A percentile compares a stretch with the other conserved stretches of the same genome.
Conservation (phyloP, 2,888 invertebrate species). For the Ptychoptera contaminata region DNA sequence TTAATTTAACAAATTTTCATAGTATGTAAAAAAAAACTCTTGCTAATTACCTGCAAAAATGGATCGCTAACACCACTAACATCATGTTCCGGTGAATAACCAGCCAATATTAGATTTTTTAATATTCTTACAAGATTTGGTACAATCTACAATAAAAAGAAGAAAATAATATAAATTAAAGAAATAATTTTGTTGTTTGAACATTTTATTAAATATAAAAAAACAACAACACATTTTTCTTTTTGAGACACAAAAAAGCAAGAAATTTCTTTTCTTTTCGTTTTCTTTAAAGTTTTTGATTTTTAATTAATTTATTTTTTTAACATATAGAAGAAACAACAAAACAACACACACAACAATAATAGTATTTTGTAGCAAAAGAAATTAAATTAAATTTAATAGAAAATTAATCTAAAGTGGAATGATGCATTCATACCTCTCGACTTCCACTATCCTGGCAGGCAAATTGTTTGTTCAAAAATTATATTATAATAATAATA, state of each 20-base stretch:
- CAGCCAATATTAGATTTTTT: slow-evolving; percentile 95
- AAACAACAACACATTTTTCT: too few species aligned
- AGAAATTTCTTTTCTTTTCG: neutral
- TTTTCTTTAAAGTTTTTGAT: neutral
- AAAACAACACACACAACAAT: slow-evolving; percentile 1
- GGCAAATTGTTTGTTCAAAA: slow-evolving; percentile 14
- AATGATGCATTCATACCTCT: slow-evolving; percentile 41
- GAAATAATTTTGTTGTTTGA: too few species aligned
- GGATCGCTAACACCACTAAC: slow-evolving; percentile 99
- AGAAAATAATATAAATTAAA: slow-evolving; percentile 8
- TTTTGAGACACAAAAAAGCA: neutral
- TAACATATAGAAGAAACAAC: too few species aligned
- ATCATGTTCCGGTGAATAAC: slow-evolving; percentile 99
- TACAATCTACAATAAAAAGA: slow-evolving; percentile 61
- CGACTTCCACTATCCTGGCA: slow-evolving; percentile 55
- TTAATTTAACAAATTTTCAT: neutral
- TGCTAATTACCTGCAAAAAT: slow-evolving; percentile 71
- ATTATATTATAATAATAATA: too few species aligned
- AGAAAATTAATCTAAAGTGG: slow-evolving; percentile 17
- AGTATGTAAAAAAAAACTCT: neutral
- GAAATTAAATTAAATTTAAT: slow-evolving; percentile 13
- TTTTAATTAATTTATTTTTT: neutral
- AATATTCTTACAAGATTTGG: slow-evolving; percentile 95
- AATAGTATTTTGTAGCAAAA: neutral
- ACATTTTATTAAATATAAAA: neutral